A percentile compares a stretch with the other conserved stretches of the same genome.
Evolutionary conservation across 2,797 vertebrate genomes (phyloP).

Genomic region (Trematomus bernacchii): DNA sequence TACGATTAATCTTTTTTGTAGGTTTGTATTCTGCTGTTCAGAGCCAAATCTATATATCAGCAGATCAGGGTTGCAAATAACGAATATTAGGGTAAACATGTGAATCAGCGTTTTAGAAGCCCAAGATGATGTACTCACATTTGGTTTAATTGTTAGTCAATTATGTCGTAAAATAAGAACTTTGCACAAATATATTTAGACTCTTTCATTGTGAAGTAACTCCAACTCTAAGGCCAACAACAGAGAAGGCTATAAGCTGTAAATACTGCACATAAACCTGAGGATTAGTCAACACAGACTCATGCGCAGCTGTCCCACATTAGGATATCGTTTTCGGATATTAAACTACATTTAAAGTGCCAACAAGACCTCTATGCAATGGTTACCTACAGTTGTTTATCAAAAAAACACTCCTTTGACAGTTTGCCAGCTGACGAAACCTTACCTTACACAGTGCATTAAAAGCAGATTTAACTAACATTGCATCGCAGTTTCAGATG

Average conservation of each 20-base stretch:
- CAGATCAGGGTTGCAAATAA: too few species aligned
- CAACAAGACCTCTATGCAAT: neutral
- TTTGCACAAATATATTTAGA: neutral
- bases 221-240: neutral
- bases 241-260: conserved; percentile 5
- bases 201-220: neutral
- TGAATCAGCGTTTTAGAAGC: too few species aligned
- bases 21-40: too few species aligned
- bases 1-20: too few species aligned
- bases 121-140: too few species aligned
- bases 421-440: neutral
- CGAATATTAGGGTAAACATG: too few species aligned
- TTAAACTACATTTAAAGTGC: neutral
- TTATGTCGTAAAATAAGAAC: neutral
- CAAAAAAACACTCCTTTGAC: neutral
- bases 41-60: too few species aligned
- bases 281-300: conserved; percentile 33
- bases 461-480: neutral
- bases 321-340: neutral
- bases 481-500: neutral
- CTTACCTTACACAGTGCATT: neutral
- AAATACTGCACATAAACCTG: conserved; percentile 16
- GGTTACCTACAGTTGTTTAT: neutral
- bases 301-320: neutral
- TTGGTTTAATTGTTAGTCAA: too few species aligned